Evolutionary conservation across 1,140 invertebrate genomes (phyloP).

Genomic region (Maniola jurtina): DNA sequence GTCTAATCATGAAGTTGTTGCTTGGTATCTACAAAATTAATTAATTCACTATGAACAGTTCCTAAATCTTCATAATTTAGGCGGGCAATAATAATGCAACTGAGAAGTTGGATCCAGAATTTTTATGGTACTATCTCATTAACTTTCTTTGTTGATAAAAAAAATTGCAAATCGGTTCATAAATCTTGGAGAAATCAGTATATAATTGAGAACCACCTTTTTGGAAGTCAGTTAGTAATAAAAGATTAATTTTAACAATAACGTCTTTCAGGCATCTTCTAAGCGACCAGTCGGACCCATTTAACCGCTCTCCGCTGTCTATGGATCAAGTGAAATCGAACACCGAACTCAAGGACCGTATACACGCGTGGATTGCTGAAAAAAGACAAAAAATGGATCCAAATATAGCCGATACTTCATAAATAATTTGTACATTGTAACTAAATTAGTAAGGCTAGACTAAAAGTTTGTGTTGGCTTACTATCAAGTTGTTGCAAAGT

Average conservation of each 20-base stretch:
- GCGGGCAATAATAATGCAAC: too few species aligned
- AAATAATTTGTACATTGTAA: neutral
- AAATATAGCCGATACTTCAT: neutral
- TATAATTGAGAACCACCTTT: too few species aligned
- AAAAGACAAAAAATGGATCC: constrained; percentile 62
- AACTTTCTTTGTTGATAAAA: too few species aligned
- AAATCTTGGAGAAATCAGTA: too few species aligned
- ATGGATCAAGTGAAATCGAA: constrained; percentile 95
- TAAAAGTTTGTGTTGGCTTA: neutral
- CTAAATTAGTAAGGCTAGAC: neutral
- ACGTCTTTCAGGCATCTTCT: constrained; percentile 84
- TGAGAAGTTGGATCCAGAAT: too few species aligned
- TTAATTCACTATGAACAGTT: too few species aligned
- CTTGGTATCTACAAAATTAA: too few species aligned
- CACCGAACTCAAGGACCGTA: constrained; percentile 86
- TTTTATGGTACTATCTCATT: too few species aligned
- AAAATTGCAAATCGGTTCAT: too few species aligned
- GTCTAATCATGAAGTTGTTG: too few species aligned
- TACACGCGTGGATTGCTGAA: constrained; percentile 89
- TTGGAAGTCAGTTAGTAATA: neutral
- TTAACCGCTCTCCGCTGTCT: constrained; percentile 94
- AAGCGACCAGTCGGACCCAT: constrained; percentile 97
- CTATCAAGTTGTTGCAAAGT: neutral
- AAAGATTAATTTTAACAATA: constrained; percentile 4
- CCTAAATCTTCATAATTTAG: too few species aligned